These are phyloP conservation scores for Acanthisitta chloris DNA, from an alignment of 2,113 vertebrate species.

Conservation along the genomic window DNA sequence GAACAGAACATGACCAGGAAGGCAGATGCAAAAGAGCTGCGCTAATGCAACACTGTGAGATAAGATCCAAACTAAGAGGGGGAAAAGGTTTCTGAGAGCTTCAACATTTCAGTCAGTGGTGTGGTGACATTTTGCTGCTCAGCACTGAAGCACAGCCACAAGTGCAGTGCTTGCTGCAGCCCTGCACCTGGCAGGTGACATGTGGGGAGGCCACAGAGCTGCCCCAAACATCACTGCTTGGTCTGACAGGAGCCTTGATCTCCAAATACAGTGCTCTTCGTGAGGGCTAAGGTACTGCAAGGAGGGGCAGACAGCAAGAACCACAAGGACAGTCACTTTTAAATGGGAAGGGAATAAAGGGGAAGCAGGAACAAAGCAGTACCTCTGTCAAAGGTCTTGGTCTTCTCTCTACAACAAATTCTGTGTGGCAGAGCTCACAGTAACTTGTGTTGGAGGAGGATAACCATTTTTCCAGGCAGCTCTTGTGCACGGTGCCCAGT, in stretches of 20 bases:
- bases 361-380: constrained; percentile 35
- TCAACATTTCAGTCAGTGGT: rapidly evolving
- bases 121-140: background rate
- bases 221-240: background rate
- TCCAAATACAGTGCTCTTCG: background rate
- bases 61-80: background rate
- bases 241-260: background rate
- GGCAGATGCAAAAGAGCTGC: background rate
- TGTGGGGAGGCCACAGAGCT: rapidly evolving
- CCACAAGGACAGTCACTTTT: background rate
- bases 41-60: background rate
- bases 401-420: constrained; percentile 90
- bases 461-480: constrained; percentile 95
- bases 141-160: background rate
- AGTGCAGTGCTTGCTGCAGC: rapidly evolving
- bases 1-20: background rate
- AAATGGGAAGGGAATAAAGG: background rate
- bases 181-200: background rate
- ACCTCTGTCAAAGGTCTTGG: constrained; percentile 92
- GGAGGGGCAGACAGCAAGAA: background rate
- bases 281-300: background rate
- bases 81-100: background rate
- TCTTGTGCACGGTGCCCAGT: constrained; percentile 92
- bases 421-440: constrained; percentile 96
- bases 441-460: constrained; percentile 98